Evolutionary conservation across 2,797 vertebrate species (phyloP), one percentile per base, ranked within the genome.

Genomic region (Enteromius radiatus): DNA sequence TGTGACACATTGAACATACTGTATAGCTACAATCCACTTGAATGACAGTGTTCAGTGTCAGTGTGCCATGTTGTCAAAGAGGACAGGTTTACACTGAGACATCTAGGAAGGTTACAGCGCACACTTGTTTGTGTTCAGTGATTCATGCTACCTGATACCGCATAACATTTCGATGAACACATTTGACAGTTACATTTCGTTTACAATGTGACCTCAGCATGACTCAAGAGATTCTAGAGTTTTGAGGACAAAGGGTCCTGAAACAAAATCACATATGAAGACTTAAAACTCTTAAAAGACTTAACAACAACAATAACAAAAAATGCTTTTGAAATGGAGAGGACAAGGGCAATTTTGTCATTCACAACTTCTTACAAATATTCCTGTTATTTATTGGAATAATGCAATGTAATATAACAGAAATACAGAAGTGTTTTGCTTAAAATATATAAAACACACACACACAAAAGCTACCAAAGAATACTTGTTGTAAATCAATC

Each of bases 161-260:
- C 43, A 52, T 65, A 5, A 26, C 80, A 43, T 59, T 74, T 31
- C 1, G 1, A 9, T 52, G 47, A 82, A 75, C 47, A 43, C 36
- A 49, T 64, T 6, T 79, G 4, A 82, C 68, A 38, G 69, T 64
- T 52, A 74, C 79, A 81, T 74, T 73, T 63, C 49, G 69, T 70
- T 19, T 9, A 10, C 6, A 3, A 5, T 71, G 49, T 63, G 6
- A 47, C 36, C 54, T 36, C 3, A 71, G 67, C 19, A 2, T 23
- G 68, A 49, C 28, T 36, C 49, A 12, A 69, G 4, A 68, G 43
- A 52, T 65, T 49, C 28, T 78, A 56, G 17, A 26, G 54, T 76
- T 26, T 33, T 38, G 8, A 76, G 14, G 15, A 61, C 23, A 59
- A 36, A 70, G 23, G 7, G 45, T 4, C 65, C 63, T 10, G 4